Evolutionary conservation across 2,797 vertebrate species (phyloP).

Genomic region (Lophotriccus pileatus): DNA sequence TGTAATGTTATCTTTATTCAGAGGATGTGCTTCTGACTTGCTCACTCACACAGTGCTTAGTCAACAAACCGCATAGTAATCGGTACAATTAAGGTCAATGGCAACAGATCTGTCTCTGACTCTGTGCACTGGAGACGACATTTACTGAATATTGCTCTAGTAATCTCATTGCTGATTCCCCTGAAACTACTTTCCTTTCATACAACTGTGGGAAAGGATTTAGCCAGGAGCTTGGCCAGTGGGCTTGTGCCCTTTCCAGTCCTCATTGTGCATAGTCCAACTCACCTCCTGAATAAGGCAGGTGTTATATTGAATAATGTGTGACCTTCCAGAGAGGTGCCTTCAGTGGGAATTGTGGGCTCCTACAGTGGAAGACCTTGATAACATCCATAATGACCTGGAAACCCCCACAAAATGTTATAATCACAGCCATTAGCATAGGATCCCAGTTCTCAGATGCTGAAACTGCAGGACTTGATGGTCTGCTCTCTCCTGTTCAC

Average conservation of each 20-base stretch:
- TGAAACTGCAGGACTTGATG: not conserved
- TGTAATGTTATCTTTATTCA: constrained; percentile 16
- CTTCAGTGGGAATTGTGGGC: not conserved
- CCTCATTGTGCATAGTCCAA: not conserved
- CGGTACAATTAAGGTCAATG: not conserved
- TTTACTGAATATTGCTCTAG: not conserved
- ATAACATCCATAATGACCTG: not conserved
- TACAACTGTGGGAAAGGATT: not conserved
- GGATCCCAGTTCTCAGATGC: not conserved
- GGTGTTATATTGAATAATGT: not conserved
- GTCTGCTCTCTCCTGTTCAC: not conserved
- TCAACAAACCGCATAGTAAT: not conserved
- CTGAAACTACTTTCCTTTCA: not conserved
- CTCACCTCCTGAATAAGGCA: not conserved
- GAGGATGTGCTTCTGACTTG: not conserved
- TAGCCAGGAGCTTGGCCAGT: not conserved
- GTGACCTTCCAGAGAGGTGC: not conserved
- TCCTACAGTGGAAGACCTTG: not conserved
- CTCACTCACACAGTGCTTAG: constrained; percentile 11
- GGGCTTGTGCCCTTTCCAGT: not conserved
- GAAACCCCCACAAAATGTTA: not conserved
- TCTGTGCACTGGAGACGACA: not conserved
- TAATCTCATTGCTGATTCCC: not conserved
- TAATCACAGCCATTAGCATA: not conserved
- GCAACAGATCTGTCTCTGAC: not conserved